Evolutionary conservation across 2,113 vertebrate species (phyloP).

Genomic region (Pithys albifrons): DNA sequence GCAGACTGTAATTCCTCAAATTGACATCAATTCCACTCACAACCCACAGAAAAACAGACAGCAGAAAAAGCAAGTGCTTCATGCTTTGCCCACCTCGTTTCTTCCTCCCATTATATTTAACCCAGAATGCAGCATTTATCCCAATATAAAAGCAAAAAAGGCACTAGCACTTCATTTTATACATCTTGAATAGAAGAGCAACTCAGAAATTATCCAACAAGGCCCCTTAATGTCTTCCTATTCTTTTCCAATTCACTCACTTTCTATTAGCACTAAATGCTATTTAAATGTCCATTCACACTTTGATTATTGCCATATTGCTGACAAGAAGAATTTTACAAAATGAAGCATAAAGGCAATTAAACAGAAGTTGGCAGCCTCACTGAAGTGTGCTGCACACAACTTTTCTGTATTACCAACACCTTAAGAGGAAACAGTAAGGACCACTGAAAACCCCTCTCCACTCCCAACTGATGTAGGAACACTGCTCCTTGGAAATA

Average conservation of each 20-base stretch:
- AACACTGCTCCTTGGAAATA: not conserved
- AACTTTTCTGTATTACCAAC: not conserved
- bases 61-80: not conserved
- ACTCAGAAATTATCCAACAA: not conserved
- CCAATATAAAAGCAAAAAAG: not conserved
- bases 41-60: fast-evolving
- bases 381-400: not conserved
- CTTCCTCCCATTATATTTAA: not conserved
- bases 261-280: not conserved
- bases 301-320: not conserved
- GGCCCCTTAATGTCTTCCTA: not conserved
- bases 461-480: not conserved
- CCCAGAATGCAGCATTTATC: not conserved
- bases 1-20: not conserved
- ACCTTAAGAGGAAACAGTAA: not conserved
- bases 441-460: not conserved
- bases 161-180: not conserved
- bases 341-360: not conserved
- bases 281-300: not conserved
- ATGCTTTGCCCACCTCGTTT: not conserved
- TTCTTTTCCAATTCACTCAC: not conserved
- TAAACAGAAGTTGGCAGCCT: not conserved
- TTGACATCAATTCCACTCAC: not conserved
- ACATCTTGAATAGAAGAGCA: not conserved
- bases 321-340: not conserved